Base-by-base conservation (phyloP, 2,113 vertebrate genomes). In the Calyptommatus sinebrachiatus region DNA sequence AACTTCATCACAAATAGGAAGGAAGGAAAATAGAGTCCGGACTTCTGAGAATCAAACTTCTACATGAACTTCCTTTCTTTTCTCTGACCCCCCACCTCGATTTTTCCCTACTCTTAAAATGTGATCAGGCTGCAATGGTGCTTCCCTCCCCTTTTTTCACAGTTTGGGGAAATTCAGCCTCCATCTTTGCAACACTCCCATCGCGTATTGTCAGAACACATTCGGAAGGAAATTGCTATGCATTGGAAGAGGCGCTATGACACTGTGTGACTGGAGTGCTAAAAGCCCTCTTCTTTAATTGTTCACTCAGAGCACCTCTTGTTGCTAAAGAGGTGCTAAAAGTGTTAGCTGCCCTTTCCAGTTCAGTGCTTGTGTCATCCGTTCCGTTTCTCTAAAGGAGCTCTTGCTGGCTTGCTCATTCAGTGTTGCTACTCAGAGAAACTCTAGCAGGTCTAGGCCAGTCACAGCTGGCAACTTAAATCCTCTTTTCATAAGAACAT, bases 11-110 rank as follows among this genome's bases (percentile, higher is more conserved):
- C 35, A 41, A 41, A 41, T 4, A 41, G 35, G 35, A 41, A 41
- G 35, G 35, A 41, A 41, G 35, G 35, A 41, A 57, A 57, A 3
- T 57, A 28, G 8, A n/a, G 46, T 35, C 12, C 86, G 60, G 84
- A 11, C 76, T 57, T 93, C 80, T 53, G 81, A 78, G 35, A 71
- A 78, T 87, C 87, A 69, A 77, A 84, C 73, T 87, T 82, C 69
- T 79, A 76, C 35, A 87, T 75, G 84, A 81, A 78, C 75, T 76
- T 22, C 3, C 53, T 72, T 80, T 0, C 22, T 1, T 48, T 65
- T 16, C 0, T 41, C 53, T 5, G 22, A 12, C 12, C 29, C 6
- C 26, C 8, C 9, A 1, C 18, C 1, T 76, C 24, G 22, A 29
- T 65, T 28, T 65, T 29, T 63, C 26, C 53, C 53, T 18, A 57